Conservation (phyloP, 2,797 vertebrate species). For the Hypotaenidia philippensis region DNA sequence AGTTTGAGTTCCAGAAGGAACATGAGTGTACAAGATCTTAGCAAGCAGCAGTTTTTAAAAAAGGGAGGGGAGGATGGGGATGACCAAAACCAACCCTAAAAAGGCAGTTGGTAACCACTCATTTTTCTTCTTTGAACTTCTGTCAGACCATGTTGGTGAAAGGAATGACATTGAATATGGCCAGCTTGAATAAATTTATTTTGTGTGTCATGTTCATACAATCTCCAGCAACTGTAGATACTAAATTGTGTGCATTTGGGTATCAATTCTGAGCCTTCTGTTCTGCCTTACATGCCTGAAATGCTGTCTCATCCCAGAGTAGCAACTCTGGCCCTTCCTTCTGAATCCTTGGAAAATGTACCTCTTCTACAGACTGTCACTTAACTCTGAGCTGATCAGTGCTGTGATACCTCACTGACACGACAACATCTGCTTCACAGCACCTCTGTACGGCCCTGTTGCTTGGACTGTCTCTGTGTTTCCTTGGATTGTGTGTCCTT, state of each 20-base stretch:
- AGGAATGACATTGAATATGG: not conserved
- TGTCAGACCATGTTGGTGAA: not conserved
- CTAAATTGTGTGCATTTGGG: not conserved
- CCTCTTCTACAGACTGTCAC: constrained; percentile 43
- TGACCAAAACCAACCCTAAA: not conserved
- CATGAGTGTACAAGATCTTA: not conserved
- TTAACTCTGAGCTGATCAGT: constrained; percentile 45
- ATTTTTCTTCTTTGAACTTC: not conserved
- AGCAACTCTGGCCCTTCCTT: constrained; percentile 25
- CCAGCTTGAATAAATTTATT: not conserved
- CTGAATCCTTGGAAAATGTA: constrained; percentile 35
- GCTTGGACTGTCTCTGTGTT: constrained; percentile 28
- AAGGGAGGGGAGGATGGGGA: not conserved
- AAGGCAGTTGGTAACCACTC: not conserved
- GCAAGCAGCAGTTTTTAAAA: not conserved
- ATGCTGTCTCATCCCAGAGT: not conserved
- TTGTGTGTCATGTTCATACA: not conserved
- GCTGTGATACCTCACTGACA: constrained; percentile 38
- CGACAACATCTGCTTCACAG: constrained; percentile 21
- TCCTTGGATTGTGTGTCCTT: constrained; percentile 22
- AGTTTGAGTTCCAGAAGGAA: not conserved
- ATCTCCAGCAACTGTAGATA: not conserved
- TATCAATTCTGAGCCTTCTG: constrained; percentile 23
- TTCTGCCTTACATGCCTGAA: constrained; percentile 32
- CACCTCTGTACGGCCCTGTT: constrained; percentile 40